Percentiles rank a stretch among this genome's conserved stretches.
Conservation (phyloP, 2,888 invertebrate species). For the Eucriotettix oculatus region DNA sequence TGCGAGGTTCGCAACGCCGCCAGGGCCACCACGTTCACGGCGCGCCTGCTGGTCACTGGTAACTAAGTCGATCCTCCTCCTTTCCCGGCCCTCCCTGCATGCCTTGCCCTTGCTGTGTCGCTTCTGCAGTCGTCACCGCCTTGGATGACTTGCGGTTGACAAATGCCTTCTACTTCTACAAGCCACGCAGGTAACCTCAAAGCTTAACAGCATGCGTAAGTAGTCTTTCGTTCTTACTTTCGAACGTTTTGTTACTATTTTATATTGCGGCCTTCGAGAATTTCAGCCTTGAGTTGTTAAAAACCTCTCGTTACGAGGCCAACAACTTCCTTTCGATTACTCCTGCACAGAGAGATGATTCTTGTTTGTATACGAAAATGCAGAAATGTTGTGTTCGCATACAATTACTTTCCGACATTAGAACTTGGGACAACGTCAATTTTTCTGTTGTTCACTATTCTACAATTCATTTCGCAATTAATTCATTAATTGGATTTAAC, state of each 20-base stretch:
- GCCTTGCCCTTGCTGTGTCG: conserved; percentile 8
- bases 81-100: conserved; percentile 3
- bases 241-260: conserved; percentile 3
- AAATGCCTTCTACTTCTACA: conserved; percentile 12
- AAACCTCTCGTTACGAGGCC: conserved; percentile 10
- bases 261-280: conserved; percentile 10
- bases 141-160: conserved; percentile 14
- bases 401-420: too few relatives aligned
- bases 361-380: not conserved
- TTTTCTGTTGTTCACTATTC: too few relatives aligned
- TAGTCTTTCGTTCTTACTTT: conserved; percentile 2
- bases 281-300: conserved; percentile 8
- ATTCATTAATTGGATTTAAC: too few relatives aligned
- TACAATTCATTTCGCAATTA: too few relatives aligned
- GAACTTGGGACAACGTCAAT: too few relatives aligned
- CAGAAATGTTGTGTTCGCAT: too few relatives aligned
- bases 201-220: conserved; percentile 10
- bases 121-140: conserved; percentile 14
- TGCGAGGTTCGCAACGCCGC: conserved; percentile 37
- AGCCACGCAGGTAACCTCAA: conserved; percentile 11
- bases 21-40: conserved; percentile 32
- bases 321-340: conserved; percentile 4
- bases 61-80: conserved; percentile 18
- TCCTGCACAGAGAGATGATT: conserved; percentile 8
- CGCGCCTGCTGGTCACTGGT: conserved; percentile 53